These are phyloP conservation scores for Orientallactaga sibirica DNA, from an alignment of 2,797 vertebrate species.

Conservation along the genomic window DNA sequence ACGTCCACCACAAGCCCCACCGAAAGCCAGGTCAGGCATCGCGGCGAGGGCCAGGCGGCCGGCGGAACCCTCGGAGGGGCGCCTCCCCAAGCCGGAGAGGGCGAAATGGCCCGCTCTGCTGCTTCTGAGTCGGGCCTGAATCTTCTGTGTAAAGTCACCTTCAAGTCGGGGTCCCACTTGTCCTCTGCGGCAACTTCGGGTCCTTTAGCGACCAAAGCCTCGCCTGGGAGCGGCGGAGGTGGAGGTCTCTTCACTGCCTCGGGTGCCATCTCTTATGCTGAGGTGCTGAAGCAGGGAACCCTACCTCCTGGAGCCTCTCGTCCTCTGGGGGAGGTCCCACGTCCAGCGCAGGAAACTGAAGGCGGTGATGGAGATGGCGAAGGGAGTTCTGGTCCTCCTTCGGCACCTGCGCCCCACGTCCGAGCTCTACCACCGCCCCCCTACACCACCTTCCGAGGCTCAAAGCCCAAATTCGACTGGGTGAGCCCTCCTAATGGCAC, in stretches of 20 bases:
- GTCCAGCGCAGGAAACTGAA: constrained; percentile 59
- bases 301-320: constrained; percentile 54
- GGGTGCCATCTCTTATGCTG: constrained; percentile 76
- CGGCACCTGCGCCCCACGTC: constrained; percentile 23
- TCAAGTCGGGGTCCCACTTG: constrained; percentile 72
- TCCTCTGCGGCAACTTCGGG: constrained; percentile 46
- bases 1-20: background rate
- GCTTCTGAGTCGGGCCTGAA: constrained; percentile 72
- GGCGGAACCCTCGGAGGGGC: constrained; percentile 32
- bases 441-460: constrained; percentile 71
- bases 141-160: constrained; percentile 81
- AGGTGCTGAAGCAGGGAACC: constrained; percentile 81
- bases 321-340: constrained; percentile 13
- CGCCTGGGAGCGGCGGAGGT: constrained; percentile 4
- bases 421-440: constrained; percentile 63
- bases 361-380: constrained; percentile 76
- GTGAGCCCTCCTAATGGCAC: constrained; percentile 63
- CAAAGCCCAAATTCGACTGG: constrained; percentile 82
- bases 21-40: background rate
- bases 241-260: constrained; percentile 52
- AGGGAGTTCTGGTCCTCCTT: constrained; percentile 38
- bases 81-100: constrained; percentile 33
- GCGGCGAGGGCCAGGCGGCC: constrained; percentile 11
- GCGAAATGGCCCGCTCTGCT: constrained; percentile 62
- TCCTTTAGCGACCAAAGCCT: constrained; percentile 54